phyloP scores from a whole-genome alignment of 1,140 invertebrate species.

The Plutomurus gul region DNA sequence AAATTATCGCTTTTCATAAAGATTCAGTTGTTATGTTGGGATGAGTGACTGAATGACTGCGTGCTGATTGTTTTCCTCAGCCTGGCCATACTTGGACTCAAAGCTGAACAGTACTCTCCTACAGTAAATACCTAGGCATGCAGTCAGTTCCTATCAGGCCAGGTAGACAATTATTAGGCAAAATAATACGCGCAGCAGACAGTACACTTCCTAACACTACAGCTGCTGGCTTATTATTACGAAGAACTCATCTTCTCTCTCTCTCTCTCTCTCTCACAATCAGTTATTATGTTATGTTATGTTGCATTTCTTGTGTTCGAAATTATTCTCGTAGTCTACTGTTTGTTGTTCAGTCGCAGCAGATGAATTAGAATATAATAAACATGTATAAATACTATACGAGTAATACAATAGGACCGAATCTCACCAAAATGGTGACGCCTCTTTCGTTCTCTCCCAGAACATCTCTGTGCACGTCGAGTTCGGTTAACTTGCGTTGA shows the following conservation, averaged over 20 bases:
- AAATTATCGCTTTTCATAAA: slow-evolving; percentile 44
- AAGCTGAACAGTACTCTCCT: not conserved
- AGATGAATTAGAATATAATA: slow-evolving; percentile 1
- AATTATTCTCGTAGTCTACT: not conserved
- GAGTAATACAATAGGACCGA: not conserved
- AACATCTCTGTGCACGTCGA: not conserved
- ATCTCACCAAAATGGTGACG: not conserved
- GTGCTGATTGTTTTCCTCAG: slow-evolving; percentile 39
- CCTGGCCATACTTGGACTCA: slow-evolving; percentile 12
- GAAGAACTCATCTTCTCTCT: slow-evolving; percentile 5
- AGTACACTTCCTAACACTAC: not conserved
- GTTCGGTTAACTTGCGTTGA: not conserved
- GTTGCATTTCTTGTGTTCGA: slow-evolving; percentile 1
- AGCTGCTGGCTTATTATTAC: not conserved
- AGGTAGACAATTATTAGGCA: not conserved
- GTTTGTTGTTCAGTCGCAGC: slow-evolving; percentile 1
- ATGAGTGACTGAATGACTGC: slow-evolving; percentile 29
- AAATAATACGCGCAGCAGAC: not conserved
- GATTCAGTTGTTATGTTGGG: slow-evolving; percentile 30
- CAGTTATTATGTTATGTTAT: not conserved
- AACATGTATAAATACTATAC: not conserved
- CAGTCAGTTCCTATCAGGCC: not conserved
- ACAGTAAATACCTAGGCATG: not conserved
- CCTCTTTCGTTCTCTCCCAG: not conserved
- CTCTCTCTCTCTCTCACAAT: not conserved